Base-by-base conservation (phyloP, 2,888 invertebrate species). In the Achlya flavicornis region DNA sequence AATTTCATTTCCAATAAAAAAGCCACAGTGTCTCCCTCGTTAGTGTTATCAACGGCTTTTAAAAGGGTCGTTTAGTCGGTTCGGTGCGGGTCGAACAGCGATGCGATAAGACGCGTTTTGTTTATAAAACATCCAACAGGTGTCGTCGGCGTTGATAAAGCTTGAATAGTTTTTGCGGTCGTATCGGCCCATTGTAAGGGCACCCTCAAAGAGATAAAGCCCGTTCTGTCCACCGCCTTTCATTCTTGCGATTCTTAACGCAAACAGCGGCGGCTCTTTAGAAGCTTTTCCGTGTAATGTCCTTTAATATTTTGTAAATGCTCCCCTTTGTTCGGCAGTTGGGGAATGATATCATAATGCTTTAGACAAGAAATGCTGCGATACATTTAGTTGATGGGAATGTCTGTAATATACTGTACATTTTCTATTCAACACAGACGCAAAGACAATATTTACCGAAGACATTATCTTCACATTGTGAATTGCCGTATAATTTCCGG, bases 161-260 rank as follows among this genome's bases (percentile, higher is more conserved):
- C 72, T 71, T 89, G 87, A 87, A 87, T 90, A 89, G 89, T 90
- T 88, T 81, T 83, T 77, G 73, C 72, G 65, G 69, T 75, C 73
- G 75, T 79, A 83, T 80, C 77, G 79, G 74, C 64, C 69, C 71
- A 76, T 80, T 78, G 78, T 83, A 68, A 64, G 67, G 63, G 58
- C 64, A 57, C 57, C 69, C 65, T 70, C 71, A 65, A 70, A 70
- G 67, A 78, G 81, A 84, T 83, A 79, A 81, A 79, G 75, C 71
- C 65, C 59, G 68, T 48, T 65, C 59, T 63, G 64, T 61, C 65
- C 59, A 8, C 57, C 64, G 66, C 69, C 73, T 76, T 80, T 76
- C 73, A 72, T 67, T 71, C 69, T 63, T 66, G 71, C 73, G 72
- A 77, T 78, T 79, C 75, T 74, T 76, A 74, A 71, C 62, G 74